Percentiles rank a stretch among this genome's conserved stretches.
Evolutionary conservation across 1,140 invertebrate species (phyloP).

Genomic region (Panagrolaimus sp.): DNA sequence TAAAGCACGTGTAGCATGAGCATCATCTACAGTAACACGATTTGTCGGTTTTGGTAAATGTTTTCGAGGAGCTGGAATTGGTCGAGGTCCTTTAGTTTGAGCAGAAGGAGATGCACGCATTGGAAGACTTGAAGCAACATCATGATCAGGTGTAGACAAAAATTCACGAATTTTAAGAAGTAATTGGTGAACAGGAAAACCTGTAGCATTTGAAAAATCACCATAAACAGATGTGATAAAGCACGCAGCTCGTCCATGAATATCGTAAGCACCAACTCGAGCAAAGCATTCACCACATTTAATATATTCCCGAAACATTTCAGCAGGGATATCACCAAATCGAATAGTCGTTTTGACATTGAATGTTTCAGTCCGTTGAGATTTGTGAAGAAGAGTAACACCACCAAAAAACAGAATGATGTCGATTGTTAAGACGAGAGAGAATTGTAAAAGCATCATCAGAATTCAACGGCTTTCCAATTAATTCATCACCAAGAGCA

Average conservation of each 20-base stretch:
- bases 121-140: too few relatives aligned
- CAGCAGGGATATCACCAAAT: conserved; percentile 70
- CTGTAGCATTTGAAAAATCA: conserved; percentile 87
- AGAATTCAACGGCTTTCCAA: conserved; percentile 77
- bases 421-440: conserved; percentile 69
- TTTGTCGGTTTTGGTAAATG: too few relatives aligned
- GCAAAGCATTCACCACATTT: conserved; percentile 69
- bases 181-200: conserved; percentile 77
- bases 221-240: conserved; percentile 80
- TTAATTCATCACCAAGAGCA: conserved; percentile 71
- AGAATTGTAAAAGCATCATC: conserved; percentile 74
- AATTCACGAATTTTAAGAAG: conserved; percentile 66
- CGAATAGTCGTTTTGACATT: conserved; percentile 75
- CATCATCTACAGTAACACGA: too few relatives aligned
- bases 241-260: conserved; percentile 81
- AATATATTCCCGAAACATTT: conserved; percentile 76
- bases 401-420: conserved; percentile 74
- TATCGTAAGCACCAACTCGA: conserved; percentile 85
- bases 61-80: too few relatives aligned
- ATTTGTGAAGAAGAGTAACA: conserved; percentile 40
- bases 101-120: too few relatives aligned
- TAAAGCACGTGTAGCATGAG: too few relatives aligned
- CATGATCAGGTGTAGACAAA: too few relatives aligned
- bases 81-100: too few relatives aligned
- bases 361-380: conserved; percentile 65